Base-by-base conservation (phyloP, 2,797 vertebrate species). In the Eospalax fontanierii region DNA sequence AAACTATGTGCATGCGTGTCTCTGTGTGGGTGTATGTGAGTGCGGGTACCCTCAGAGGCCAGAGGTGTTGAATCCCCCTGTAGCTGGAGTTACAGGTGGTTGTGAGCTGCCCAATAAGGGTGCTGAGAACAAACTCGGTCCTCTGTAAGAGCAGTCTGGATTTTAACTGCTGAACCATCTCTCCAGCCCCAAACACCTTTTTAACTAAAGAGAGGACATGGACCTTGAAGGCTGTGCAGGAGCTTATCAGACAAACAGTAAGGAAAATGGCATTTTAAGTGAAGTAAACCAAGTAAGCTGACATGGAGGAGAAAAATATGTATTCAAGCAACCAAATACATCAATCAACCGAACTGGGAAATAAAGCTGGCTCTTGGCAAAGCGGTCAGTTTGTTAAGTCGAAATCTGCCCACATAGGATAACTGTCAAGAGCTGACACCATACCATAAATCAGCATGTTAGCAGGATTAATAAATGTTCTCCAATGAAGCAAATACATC, bases 391-490 rank as follows among this genome's bases (percentile, higher is more conserved):
- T 74, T 90, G 66, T n/a, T 54, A 73, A 38, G 28, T 85, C 70
- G 38, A 28, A 91, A 30, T 26, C 85, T 80, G 33, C 74, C 61
- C 71, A 57, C 71, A 15, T 46, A 30, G 19, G 26, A 4, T 57
- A 79, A 92, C 89, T 91, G 85, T 24, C 12, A 38, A 61, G 66
- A 92, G 90, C 80, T 87, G 73, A 92, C 21, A 92, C 46, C 19
- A 80, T 50, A 75, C 54, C 61, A 61, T 50, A 70, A 75, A 63
- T 46, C 80, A 96, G 92, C 57, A 89, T 7, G 81, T 83, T 6
- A 66, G 28, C 18, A 38, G 54, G 19, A 80, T 68, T 71, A 83
- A 87, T 46, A 26, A 43, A 71, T 26, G 92, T 76, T 40, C 54
- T 63, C 61, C 65, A 86, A 8, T 9, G 4, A 92, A 92, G 73